Evolutionary conservation across 2,113 vertebrate species (phyloP).

Genomic region (Chloebia gouldiae): DNA sequence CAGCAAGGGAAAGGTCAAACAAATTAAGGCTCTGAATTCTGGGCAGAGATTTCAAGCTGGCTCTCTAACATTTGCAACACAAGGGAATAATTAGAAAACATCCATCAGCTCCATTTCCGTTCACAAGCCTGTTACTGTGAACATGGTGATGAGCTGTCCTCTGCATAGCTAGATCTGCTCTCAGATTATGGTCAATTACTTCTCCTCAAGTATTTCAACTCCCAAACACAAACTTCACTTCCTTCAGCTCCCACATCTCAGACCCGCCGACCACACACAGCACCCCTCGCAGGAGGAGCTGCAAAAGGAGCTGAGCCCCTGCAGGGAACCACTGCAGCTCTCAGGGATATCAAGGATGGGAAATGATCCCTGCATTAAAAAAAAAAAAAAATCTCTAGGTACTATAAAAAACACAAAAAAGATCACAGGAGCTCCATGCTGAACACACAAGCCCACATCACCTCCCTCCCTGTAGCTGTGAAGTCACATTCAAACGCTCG

Average conservation of each 20-base stretch:
- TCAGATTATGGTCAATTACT: conserved; percentile 56
- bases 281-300: not conserved
- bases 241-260: conserved; percentile 2
- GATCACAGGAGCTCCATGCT: not conserved
- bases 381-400: not conserved
- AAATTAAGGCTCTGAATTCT: conserved; percentile 64
- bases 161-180: conserved; percentile 41
- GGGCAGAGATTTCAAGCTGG: conserved; percentile 59
- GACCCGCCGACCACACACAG: not conserved
- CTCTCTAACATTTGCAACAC: conserved; percentile 48
- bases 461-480: not conserved
- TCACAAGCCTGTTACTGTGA: conserved; percentile 24
- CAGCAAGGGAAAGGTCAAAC: conserved; percentile 64
- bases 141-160: conserved; percentile 58
- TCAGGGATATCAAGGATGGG: not conserved
- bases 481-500: not conserved
- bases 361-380: not conserved
- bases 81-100: conserved; percentile 67
- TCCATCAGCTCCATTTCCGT: conserved; percentile 62
- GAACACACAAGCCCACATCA: not conserved
- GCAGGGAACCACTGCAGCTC: not conserved
- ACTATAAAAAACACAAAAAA: not conserved
- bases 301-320: not conserved
- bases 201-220: conserved; percentile 30
- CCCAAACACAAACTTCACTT: not conserved